Conservation (phyloP, 2,113 vertebrate genomes). For the Chaetodon trifascialis region DNA sequence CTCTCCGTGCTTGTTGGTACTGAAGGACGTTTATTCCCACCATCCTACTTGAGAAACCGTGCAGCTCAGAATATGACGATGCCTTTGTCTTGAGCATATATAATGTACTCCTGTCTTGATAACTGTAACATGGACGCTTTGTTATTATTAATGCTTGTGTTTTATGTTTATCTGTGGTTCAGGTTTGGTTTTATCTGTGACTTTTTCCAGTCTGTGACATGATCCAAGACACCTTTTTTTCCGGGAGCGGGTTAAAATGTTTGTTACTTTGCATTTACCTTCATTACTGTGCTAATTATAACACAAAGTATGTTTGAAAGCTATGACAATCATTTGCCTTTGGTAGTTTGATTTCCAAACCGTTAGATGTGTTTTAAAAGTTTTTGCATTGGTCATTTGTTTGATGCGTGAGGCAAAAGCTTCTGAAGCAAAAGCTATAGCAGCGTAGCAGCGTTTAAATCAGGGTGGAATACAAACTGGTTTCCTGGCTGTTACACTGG, state of each 20-base stretch:
- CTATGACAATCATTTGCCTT: conserved; percentile 52
- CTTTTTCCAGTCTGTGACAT: background rate
- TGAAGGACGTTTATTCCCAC: conserved; percentile 13
- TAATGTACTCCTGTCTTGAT: conserved; percentile 22
- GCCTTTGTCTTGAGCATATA: conserved; percentile 42
- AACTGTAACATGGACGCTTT: conserved; percentile 22
- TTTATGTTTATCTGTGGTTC: conserved; percentile 28
- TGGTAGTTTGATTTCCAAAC: background rate
- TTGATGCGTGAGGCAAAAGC: background rate
- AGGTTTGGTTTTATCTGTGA: background rate
- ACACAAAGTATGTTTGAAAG: conserved; percentile 21
- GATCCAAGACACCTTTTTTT: conserved; percentile 3
- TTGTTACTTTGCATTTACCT: conserved; percentile 31
- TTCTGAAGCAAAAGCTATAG: too few species aligned
- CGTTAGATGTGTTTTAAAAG: background rate
- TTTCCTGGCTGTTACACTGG: background rate
- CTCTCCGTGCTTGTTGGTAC: background rate
- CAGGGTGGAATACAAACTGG: background rate
- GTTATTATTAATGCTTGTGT: conserved; percentile 15
- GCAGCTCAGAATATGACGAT: conserved; percentile 46
- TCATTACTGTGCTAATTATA: conserved; percentile 51
- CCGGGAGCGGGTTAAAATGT: background rate
- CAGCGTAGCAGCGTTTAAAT: conserved; percentile 1
- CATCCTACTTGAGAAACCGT: conserved; percentile 27
- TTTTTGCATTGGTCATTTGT: background rate